Conservation (phyloP, 2,888 invertebrate species). For the Plusia festucae region DNA sequence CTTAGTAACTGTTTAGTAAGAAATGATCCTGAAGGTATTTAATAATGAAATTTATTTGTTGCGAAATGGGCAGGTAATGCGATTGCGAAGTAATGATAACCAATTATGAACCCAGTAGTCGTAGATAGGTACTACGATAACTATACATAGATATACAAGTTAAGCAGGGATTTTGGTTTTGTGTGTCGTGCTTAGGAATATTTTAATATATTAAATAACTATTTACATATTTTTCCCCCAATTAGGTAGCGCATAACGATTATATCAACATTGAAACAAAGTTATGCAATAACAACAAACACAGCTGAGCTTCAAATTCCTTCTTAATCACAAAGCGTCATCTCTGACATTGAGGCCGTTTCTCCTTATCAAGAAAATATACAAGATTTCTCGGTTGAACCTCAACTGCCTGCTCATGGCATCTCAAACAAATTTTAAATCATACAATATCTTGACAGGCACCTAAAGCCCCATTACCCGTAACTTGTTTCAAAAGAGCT, state of each 20-base stretch:
- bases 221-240: too few species aligned
- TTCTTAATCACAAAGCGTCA: constrained; percentile 8
- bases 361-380: constrained; percentile 21
- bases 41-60: constrained; percentile 1
- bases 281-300: neutral
- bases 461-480: constrained; percentile 81
- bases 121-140: neutral
- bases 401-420: constrained; percentile 56
- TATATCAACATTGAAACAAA: neutral
- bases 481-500: constrained; percentile 86
- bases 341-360: constrained; percentile 12
- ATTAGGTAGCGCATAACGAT: too few species aligned
- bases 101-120: neutral
- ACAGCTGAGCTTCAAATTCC: neutral
- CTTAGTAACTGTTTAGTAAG: constrained; percentile 1
- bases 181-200: too few species aligned
- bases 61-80: constrained; percentile 3
- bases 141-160: neutral
- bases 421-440: constrained; percentile 77
- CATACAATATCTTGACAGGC: constrained; percentile 81
- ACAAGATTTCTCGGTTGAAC: constrained; percentile 39
- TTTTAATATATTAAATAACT: too few species aligned
- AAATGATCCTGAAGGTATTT: constrained; percentile 1
- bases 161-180: neutral
- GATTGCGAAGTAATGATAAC: neutral